phyloP scores from a whole-genome alignment of 2,113 vertebrate genomes.

The Myxocyprinus asiaticus region DNA sequence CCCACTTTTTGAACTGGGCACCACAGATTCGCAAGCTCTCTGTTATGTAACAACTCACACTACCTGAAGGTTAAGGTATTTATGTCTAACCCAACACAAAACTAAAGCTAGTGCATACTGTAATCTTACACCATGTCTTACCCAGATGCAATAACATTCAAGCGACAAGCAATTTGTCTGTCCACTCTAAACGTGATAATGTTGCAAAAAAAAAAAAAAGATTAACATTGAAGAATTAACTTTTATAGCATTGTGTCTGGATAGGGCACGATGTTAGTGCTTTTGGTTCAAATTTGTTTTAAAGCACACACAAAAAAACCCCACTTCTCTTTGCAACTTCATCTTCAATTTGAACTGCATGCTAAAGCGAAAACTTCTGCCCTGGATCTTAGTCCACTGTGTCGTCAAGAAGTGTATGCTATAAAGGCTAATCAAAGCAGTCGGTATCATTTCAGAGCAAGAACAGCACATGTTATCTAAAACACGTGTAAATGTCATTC shows the following conservation, averaged over 20 bases:
- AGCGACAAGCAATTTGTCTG: no score
- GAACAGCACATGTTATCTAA: slow-evolving; percentile 61
- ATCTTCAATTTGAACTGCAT: neutral
- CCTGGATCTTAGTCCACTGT: slow-evolving; percentile 35
- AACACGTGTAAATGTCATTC: slow-evolving; percentile 73
- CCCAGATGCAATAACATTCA: no score
- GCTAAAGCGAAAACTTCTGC: neutral
- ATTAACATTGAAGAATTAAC: no score
- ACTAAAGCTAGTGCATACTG: no score
- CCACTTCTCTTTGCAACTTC: slow-evolving; percentile 16
- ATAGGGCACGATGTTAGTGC: no score
- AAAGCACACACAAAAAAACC: neutral
- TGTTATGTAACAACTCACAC: neutral
- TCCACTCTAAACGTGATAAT: no score
- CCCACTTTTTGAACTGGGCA: no score
- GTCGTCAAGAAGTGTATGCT: slow-evolving; percentile 16
- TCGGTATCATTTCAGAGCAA: slow-evolving; percentile 63
- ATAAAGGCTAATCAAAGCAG: slow-evolving; percentile 67
- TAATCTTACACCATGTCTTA: no score
- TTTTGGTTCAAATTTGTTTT: neutral
- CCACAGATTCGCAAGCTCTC: neutral
- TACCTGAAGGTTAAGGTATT: neutral
- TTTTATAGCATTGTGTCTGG: no score
- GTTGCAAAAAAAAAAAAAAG: no score
- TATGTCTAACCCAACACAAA: neutral